Percentiles rank a stretch among this genome's conserved stretches.
phyloP scores from a whole-genome alignment of 2,113 vertebrate species.

The Calyptomena viridis region DNA sequence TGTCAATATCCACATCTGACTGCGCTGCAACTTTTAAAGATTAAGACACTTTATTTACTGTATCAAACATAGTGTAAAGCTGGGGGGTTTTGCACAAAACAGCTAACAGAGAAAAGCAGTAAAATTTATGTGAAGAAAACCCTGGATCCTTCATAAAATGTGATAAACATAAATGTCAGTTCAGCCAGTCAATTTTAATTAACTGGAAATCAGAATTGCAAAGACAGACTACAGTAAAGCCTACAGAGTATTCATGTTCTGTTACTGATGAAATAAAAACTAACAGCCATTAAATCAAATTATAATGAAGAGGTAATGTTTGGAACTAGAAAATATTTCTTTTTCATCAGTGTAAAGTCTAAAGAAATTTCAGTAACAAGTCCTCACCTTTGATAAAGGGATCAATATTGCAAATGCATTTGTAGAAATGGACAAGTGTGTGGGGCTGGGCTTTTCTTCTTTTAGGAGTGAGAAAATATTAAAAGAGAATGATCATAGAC shows the following conservation, averaged over 20 bases:
- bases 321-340: neutral
- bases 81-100: neutral
- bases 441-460: neutral
- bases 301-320: neutral
- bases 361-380: neutral
- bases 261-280: neutral
- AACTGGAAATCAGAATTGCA: neutral
- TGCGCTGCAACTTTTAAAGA: neutral
- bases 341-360: neutral
- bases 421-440: neutral
- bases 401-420: neutral
- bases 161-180: neutral
- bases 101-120: neutral
- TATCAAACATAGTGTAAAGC: neutral
- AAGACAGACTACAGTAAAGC: neutral
- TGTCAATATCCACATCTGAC: neutral
- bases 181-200: neutral
- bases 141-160: neutral
- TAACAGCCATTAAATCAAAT: neutral
- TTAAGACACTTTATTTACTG: neutral
- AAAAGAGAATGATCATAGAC: neutral
- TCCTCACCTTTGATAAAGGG: neutral
- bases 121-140: neutral
- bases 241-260: neutral
- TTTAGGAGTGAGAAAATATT: neutral